Evolutionary conservation across 2,888 invertebrate species (phyloP).

Genomic region (Ferrisia virgata): DNA sequence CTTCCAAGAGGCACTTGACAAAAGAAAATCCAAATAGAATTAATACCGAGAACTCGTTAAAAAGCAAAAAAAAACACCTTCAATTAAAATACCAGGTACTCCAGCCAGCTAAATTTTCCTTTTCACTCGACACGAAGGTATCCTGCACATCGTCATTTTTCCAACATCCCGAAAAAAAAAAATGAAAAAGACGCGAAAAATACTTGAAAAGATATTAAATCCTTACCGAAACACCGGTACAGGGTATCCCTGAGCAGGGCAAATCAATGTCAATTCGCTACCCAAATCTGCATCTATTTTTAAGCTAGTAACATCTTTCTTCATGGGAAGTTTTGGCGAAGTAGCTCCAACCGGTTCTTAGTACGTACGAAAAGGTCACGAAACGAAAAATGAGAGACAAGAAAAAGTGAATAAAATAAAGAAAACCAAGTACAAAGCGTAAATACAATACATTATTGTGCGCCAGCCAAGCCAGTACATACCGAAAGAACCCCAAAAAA

Average conservation of each 20-base stretch:
- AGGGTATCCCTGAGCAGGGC: slow-evolving; percentile 70
- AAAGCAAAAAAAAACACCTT: neutral
- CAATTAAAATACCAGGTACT: neutral
- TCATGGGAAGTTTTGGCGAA: slow-evolving; percentile 51
- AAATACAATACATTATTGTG: neutral
- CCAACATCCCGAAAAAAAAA: neutral
- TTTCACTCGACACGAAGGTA: neutral
- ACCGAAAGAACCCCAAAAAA: neutral
- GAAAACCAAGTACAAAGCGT: neutral
- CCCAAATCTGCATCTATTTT: slow-evolving; percentile 28
- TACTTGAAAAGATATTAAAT: neutral
- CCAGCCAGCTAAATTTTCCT: neutral
- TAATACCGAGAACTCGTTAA: neutral
- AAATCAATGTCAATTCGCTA: slow-evolving; percentile 51
- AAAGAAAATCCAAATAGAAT: neutral
- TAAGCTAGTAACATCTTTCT: slow-evolving; percentile 45
- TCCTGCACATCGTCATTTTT: neutral
- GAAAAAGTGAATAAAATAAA: neutral
- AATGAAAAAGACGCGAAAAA: neutral
- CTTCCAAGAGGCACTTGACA: slow-evolving; percentile 56
- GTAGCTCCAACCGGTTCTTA: slow-evolving; percentile 51
- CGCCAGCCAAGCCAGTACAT: neutral
- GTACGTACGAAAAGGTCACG: slow-evolving; percentile 49
- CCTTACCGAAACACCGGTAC: slow-evolving; percentile 60
- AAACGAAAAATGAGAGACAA: slow-evolving; percentile 43